Evolutionary conservation across 2,888 invertebrate genomes (phyloP).

Genomic region (Pollenia amentaria): DNA sequence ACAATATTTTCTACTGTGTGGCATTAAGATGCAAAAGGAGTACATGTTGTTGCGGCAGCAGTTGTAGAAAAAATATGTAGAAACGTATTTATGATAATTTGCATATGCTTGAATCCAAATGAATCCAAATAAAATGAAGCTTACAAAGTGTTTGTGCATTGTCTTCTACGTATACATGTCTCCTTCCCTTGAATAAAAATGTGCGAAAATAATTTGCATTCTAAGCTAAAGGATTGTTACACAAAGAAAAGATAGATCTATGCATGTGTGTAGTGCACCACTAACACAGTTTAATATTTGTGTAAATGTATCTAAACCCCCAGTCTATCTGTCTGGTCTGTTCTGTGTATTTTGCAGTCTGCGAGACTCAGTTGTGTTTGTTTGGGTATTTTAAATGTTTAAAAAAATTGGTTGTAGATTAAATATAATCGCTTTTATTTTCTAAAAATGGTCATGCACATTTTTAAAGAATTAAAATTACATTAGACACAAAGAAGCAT

Average conservation of each 20-base stretch:
- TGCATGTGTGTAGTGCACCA: conserved; percentile 2
- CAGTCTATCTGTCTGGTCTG: not conserved
- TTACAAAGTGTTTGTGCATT: conserved; percentile 15
- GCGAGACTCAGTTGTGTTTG: not conserved
- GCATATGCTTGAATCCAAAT: conserved; percentile 36
- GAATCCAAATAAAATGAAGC: conserved; percentile 29
- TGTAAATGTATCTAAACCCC: not conserved
- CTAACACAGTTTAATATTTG: conserved; percentile 42
- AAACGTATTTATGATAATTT: conserved; percentile 43
- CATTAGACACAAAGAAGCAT: conserved; percentile 29
- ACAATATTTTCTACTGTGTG: not conserved
- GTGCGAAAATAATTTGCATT: conserved; percentile 60
- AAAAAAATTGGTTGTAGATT: conserved; percentile 50
- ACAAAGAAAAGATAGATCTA: conserved; percentile 12
- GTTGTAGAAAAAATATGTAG: conserved; percentile 3
- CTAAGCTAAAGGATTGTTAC: conserved; percentile 37
- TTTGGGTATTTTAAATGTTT: conserved; percentile 2
- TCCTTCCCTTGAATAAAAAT: conserved; percentile 13
- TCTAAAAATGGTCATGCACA: conserved; percentile 46
- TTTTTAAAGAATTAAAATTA: conserved; percentile 50
- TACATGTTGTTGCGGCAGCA: not conserved
- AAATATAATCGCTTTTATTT: conserved; percentile 46
- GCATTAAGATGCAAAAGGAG: conserved; percentile 2
- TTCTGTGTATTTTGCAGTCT: conserved; percentile 14
- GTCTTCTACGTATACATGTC: not conserved